Evolutionary conservation across 2,888 invertebrate genomes (phyloP).

Genomic region (Parelbella ahira): DNA sequence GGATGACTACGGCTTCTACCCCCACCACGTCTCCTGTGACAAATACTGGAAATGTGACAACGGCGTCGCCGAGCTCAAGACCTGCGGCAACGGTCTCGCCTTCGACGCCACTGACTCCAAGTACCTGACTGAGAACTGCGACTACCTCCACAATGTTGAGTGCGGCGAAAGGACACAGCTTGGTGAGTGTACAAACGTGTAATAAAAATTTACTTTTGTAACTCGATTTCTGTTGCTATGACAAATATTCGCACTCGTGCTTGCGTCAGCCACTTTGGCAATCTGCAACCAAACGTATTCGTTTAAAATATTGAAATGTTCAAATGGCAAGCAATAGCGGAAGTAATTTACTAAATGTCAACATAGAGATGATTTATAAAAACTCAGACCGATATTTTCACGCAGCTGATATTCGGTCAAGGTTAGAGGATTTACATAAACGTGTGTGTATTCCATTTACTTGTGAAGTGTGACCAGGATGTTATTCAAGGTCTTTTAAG

Average conservation of each 20-base stretch:
- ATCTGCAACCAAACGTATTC: slow-evolving; percentile 9
- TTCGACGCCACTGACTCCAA: slow-evolving; percentile 94
- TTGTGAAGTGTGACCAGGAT: slow-evolving; percentile 53
- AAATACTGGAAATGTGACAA: slow-evolving; percentile 98
- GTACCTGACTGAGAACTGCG: slow-evolving; percentile 96
- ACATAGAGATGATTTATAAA: background rate
- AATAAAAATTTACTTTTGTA: no score
- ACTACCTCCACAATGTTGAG: slow-evolving; percentile 96
- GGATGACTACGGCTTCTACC: slow-evolving; percentile 96
- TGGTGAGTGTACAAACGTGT: no score
- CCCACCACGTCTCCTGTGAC: slow-evolving; percentile 93
- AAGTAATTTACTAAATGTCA: slow-evolving; percentile 18
- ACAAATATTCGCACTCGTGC: background rate
- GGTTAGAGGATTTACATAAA: slow-evolving; percentile 49
- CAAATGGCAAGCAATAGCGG: slow-evolving; percentile 13
- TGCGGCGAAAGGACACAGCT: slow-evolving; percentile 93
- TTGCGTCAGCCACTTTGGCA: slow-evolving; percentile 1
- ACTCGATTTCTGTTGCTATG: slow-evolving; percentile 2
- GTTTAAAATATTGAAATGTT: slow-evolving; percentile 6
- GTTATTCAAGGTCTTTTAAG: slow-evolving; percentile 52
- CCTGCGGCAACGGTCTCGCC: slow-evolving; percentile 96
- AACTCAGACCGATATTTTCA: slow-evolving; percentile 2
- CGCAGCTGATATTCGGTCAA: slow-evolving; percentile 49
- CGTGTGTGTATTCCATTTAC: slow-evolving; percentile 44
- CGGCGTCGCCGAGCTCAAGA: slow-evolving; percentile 92